These are phyloP conservation scores for Sinocyclocheilus grahami DNA, from an alignment of 2,113 vertebrate species.

Conservation along the genomic window DNA sequence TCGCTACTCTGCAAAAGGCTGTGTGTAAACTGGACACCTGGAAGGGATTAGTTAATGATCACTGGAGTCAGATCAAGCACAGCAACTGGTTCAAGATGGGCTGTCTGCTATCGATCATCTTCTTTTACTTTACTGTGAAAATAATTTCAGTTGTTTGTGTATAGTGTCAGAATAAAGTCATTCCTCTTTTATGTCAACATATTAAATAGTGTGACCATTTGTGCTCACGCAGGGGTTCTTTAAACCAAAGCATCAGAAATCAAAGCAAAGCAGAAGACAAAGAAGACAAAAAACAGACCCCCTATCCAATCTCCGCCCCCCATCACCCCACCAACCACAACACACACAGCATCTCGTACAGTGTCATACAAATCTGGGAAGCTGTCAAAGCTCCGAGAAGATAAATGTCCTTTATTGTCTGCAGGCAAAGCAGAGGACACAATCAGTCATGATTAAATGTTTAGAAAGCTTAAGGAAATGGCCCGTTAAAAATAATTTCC, in stretches of 20 bases:
- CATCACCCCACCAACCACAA: not conserved
- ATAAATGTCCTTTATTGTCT: slow-evolving; percentile 52
- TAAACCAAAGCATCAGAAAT: slow-evolving; percentile 31
- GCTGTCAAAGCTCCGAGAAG: slow-evolving; percentile 52
- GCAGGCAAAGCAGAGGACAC: slow-evolving; percentile 35
- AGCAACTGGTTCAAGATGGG: slow-evolving; percentile 45
- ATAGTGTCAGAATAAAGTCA: not conserved
- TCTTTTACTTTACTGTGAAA: slow-evolving; percentile 21
- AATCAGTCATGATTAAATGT: slow-evolving; percentile 57
- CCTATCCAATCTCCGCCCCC: not conserved
- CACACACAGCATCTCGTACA: slow-evolving; percentile 25
- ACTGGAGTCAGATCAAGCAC: slow-evolving; percentile 43
- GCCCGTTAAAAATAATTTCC: slow-evolving; percentile 49
- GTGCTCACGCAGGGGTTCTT: slow-evolving; percentile 23
- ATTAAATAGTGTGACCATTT: slow-evolving; percentile 26
- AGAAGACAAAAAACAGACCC: slow-evolving; percentile 32
- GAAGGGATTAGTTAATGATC: slow-evolving; percentile 51
- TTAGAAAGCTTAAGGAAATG: slow-evolving; percentile 53
- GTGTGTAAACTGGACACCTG: slow-evolving; percentile 40
- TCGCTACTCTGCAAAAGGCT: not conserved
- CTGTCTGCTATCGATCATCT: slow-evolving; percentile 34
- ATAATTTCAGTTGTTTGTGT: slow-evolving; percentile 43
- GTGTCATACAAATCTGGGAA: slow-evolving; percentile 7
- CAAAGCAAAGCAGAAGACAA: slow-evolving; percentile 17
- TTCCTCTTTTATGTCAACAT: slow-evolving; percentile 14